A percentile compares a stretch with the other conserved stretches of the same genome.
phyloP scores from a whole-genome alignment of 2,113 vertebrate species.

The Apus apus region DNA sequence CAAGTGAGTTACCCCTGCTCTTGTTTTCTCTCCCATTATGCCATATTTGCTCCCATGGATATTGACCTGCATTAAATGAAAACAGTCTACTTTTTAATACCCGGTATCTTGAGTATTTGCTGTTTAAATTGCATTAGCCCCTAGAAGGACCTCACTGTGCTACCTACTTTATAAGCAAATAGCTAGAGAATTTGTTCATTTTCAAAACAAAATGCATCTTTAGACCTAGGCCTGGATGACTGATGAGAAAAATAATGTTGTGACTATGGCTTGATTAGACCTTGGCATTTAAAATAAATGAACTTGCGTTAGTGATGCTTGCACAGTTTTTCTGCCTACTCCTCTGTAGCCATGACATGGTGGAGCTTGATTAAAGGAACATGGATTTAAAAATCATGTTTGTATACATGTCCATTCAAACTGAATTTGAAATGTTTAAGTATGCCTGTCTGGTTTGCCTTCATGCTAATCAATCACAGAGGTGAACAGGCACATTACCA shows the following conservation, averaged over 20 bases:
- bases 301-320: background rate
- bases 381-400: background rate
- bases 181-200: background rate
- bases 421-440: slow-evolving; percentile 30
- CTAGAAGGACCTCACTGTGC: background rate
- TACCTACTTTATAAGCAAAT: background rate
- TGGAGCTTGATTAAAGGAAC: slow-evolving; percentile 23
- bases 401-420: background rate
- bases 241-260: background rate
- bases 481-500: background rate
- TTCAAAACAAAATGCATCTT: background rate
- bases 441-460: slow-evolving; percentile 31
- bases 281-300: background rate
- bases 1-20: background rate
- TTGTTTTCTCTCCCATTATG: background rate
- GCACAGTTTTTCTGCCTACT: background rate
- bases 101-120: background rate
- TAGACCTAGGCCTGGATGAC: background rate
- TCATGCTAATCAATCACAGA: slow-evolving; percentile 38
- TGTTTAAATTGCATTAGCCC: background rate
- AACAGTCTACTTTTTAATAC: background rate
- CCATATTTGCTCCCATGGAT: background rate
- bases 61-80: background rate
- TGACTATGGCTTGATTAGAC: background rate
- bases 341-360: background rate